A percentile compares a stretch with the other conserved stretches of the same genome.
Conservation (phyloP, 2,888 invertebrate genomes). For the Meganola albula region DNA sequence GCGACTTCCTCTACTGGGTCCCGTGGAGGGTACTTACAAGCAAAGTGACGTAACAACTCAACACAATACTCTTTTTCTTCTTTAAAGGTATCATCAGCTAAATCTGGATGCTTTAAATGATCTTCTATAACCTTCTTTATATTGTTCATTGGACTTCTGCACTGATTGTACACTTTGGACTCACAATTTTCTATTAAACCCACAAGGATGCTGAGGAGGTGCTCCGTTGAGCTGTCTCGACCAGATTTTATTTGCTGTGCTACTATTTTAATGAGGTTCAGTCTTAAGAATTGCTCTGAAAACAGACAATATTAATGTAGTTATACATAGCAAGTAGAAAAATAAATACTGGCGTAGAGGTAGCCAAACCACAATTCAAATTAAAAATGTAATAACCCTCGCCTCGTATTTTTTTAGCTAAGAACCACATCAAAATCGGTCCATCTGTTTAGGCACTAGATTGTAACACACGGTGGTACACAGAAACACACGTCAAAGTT, state of each 20-base stretch:
- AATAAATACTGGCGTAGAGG: too few relatives aligned
- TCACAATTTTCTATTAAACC: slow-evolving; percentile 36
- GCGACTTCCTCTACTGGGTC: slow-evolving; percentile 34
- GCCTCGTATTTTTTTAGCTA: too few relatives aligned
- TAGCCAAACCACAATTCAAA: too few relatives aligned
- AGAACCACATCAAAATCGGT: too few relatives aligned
- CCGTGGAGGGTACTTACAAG: slow-evolving; percentile 20
- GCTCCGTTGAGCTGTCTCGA: slow-evolving; percentile 47
- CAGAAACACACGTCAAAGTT: too few relatives aligned
- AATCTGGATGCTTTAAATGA: slow-evolving; percentile 38
- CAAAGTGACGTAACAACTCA: slow-evolving; percentile 32
- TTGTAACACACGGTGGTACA: too few relatives aligned
- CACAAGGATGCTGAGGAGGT: slow-evolving; percentile 46
- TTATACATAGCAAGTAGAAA: too few relatives aligned
- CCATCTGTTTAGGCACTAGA: too few relatives aligned
- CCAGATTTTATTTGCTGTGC: slow-evolving; percentile 36
- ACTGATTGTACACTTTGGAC: slow-evolving; percentile 35
- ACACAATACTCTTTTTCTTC: slow-evolving; percentile 54
- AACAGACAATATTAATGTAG: too few relatives aligned
- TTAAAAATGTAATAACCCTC: too few relatives aligned
- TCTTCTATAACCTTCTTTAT: slow-evolving; percentile 39
- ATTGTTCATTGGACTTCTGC: slow-evolving; percentile 33
- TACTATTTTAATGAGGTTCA: slow-evolving; percentile 40
- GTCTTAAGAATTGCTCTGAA: slow-evolving; percentile 50
- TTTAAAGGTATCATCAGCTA: slow-evolving; percentile 35